These are phyloP conservation scores for Hipposideros armiger DNA, from an alignment of 2,113 vertebrate species.

Conservation along the genomic window DNA sequence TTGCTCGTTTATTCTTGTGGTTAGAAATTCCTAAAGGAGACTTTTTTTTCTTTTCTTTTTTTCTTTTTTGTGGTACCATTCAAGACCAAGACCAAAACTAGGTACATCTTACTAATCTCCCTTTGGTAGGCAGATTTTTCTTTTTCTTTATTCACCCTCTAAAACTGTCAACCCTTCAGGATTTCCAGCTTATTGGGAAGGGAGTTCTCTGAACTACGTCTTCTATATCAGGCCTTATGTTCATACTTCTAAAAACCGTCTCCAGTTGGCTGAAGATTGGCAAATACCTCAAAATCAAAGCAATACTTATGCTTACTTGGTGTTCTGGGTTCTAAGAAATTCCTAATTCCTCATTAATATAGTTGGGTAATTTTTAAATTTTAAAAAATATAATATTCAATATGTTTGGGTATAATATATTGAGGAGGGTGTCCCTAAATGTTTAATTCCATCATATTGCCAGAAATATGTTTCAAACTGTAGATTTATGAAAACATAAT, in stretches of 20 bases:
- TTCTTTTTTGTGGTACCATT: neutral
- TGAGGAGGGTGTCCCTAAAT: conserved; percentile 34
- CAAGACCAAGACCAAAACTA: neutral
- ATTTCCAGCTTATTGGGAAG: neutral
- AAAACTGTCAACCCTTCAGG: neutral
- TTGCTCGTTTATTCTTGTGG: too few relatives aligned
- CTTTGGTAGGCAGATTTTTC: neutral
- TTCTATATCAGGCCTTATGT: neutral
- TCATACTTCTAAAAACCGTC: neutral
- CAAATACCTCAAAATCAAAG: neutral
- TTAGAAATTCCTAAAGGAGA: neutral
- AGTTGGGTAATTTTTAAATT: neutral
- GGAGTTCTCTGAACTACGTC: neutral
- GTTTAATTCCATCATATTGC: neutral
- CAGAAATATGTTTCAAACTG: conserved; percentile 8
- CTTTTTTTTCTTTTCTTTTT: neutral
- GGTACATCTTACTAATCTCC: neutral
- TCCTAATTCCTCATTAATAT: neutral
- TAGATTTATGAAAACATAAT: conserved; percentile 32
- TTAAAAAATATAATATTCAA: neutral
- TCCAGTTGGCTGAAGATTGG: neutral
- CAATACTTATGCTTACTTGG: neutral
- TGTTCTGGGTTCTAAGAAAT: conserved; percentile 15
- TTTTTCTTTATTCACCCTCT: neutral
- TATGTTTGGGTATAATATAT: neutral